Evolutionary conservation across 2,888 invertebrate species (phyloP), one percentile per base, ranked within the genome.

Genomic region (Plemyria rubiginata): DNA sequence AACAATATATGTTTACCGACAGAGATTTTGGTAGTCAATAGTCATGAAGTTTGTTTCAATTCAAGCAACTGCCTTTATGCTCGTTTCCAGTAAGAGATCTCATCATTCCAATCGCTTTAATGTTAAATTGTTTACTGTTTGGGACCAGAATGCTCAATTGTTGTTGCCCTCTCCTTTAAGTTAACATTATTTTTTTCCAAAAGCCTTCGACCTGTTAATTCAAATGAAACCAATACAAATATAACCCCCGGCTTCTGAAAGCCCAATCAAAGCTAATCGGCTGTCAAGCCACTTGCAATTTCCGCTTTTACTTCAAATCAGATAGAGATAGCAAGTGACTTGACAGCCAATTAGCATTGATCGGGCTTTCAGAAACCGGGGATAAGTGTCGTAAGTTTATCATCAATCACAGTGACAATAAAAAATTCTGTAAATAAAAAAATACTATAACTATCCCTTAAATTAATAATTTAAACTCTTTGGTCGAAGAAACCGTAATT

Each of bases 71-170:
- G 32, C 52, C 66, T 68, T 64, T 65, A 49, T 54, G 49, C 54
- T 43, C 13, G 16, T 62, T 68, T 68, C 64, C 66, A 62, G 48
- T 81, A 71, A 83, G 82, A 87, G 92, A 91, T 92, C 92, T 91
- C 91, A 92, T 83, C 92, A 92, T 92, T 92, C 92, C 91, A 90
- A 71, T 80, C 74, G 86, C 86, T 89, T 88, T 89, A 87, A 86
- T 81, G 81, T 85, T 84, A 84, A 82, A 82, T 84, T 48, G 48
- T 64, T 62, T 53, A 57, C 60, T 55, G 60, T 58, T 78, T 79
- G 85, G 85, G 85, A 89, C 82, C 88, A 84, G 54, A 57, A 61
- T 85, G 87, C 87, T 87, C 85, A 86, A 85, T 82, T 74, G 78
- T 66, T 71, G 68, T 64, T 64, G 50, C 65, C 48, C 28, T 57